Base-by-base conservation (phyloP, 2,797 vertebrate species). In the Crocidura indochinensis region DNA sequence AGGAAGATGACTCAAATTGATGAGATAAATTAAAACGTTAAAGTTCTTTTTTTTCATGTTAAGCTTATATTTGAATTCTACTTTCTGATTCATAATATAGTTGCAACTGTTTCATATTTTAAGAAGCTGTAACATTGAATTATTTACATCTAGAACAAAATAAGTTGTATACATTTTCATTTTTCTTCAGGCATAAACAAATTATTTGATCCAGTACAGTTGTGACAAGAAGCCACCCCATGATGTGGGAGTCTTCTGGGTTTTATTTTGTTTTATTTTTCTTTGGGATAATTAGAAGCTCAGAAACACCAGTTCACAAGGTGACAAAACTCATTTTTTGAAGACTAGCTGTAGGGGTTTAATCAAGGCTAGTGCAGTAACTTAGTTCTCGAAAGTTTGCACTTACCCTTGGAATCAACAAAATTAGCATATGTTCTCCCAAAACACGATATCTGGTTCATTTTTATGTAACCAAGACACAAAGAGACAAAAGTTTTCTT, bases 131-230 rank as follows among this genome's bases (percentile, higher is more conserved):
- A 75, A 53, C 83, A 64, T 87, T 76, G 94, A 76, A 64, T 86
- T 90, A 74, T 26, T 90, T 94, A 77, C 14, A 89, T 68, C 60
- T 84, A 65, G 38, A 92, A 75, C 60, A 90, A 93, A 95, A 86
- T 86, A 47, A 53, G 53, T 82, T 88, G 31, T 68, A 75, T 67
- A 53, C 46, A 24, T 89, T 94, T 87, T 74, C 17, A 47, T 62
- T 90, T 92, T 90, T 91, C 88, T 91, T 47, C 12, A 76, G 86
- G 88, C 86, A 90, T 90, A 94, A 96, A 90, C 83, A 95, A 92
- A 95, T 88, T 84, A 84, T 90, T 88, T 79, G 74, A 91, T 68
- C 47, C 72, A 83, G 38, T 78, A 9, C 56, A 87, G 65, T n/a
- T 82, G 74, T 84, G 80, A 90, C 47, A 88, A 94, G 53, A 90